Conservation (phyloP, 1,140 invertebrate genomes). For the Pollicipes pollicipes region DNA sequence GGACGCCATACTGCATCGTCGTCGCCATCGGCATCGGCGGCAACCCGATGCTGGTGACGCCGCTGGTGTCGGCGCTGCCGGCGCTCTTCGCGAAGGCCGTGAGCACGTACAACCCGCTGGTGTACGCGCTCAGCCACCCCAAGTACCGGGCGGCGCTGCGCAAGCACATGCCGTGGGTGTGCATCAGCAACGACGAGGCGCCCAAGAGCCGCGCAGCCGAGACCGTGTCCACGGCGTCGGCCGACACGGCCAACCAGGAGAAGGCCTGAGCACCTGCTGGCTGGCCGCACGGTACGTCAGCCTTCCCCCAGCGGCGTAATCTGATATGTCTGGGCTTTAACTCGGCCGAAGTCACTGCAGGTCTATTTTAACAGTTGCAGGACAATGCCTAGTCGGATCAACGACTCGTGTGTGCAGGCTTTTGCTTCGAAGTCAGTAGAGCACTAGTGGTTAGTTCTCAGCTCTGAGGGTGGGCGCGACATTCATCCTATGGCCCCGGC, state of each 20-base stretch:
- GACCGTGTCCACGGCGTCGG: not conserved
- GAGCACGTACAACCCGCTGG: slow-evolving; percentile 19
- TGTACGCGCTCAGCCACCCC: slow-evolving; percentile 20
- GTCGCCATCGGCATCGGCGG: slow-evolving; percentile 25
- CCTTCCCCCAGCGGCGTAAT: not conserved
- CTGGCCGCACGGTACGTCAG: too few species aligned
- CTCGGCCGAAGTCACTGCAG: too few species aligned
- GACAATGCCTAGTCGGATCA: too few species aligned
- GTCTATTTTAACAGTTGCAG: too few species aligned
- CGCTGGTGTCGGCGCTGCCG: slow-evolving; percentile 19
- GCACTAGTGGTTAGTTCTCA: too few species aligned
- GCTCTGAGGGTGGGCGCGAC: too few species aligned
- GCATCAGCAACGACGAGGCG: not conserved
- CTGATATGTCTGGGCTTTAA: too few species aligned
- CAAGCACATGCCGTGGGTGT: slow-evolving; percentile 46
- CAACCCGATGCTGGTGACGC: slow-evolving; percentile 23
- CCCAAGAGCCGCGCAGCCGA: not conserved
- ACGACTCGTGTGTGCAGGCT: too few species aligned
- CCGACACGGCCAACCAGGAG: not conserved
- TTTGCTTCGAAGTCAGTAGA: too few species aligned
- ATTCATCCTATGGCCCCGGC: too few species aligned
- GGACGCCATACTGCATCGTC: slow-evolving; percentile 29
- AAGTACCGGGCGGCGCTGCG: slow-evolving; percentile 51
- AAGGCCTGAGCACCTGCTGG: not conserved
- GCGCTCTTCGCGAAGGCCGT: slow-evolving; percentile 19